Evolutionary conservation across 1,140 invertebrate genomes (phyloP).

Genomic region (Armadillidium nasatum): DNA sequence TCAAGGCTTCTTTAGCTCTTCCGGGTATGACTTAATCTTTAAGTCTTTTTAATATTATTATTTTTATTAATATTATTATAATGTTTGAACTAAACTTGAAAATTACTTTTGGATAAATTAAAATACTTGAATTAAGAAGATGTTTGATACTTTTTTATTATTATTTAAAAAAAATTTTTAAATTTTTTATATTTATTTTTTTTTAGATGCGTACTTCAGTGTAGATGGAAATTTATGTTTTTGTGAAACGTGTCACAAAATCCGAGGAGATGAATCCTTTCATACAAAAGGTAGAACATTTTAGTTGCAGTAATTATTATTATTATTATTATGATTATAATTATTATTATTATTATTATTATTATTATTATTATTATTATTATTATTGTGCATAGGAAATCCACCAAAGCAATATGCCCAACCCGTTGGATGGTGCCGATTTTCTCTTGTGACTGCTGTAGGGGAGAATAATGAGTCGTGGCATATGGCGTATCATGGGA

Average conservation of each 20-base stretch:
- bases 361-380: too few relatives aligned
- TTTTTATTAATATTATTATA: too few relatives aligned
- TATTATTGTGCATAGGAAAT: slow-evolving; percentile 29
- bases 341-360: too few relatives aligned
- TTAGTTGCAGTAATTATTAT: slow-evolving; percentile 13
- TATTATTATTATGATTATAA: too few relatives aligned
- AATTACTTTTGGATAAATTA: too few relatives aligned
- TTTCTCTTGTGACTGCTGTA: slow-evolving; percentile 53
- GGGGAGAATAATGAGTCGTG: slow-evolving; percentile 64
- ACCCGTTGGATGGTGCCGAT: slow-evolving; percentile 62
- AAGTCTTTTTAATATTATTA: too few relatives aligned
- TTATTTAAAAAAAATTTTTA: slow-evolving; percentile 3
- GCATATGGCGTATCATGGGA: slow-evolving; percentile 74
- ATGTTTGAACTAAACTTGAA: too few relatives aligned
- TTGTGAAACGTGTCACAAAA: slow-evolving; percentile 55
- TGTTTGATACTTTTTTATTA: slow-evolving; percentile 28
- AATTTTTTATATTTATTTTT: slow-evolving; percentile 45
- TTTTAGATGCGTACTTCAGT: too few relatives aligned
- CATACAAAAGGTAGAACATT: slow-evolving; percentile 61
- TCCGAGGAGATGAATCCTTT: slow-evolving; percentile 55
- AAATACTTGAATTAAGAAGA: too few relatives aligned
- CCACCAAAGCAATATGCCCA: slow-evolving; percentile 37
- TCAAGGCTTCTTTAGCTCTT: too few relatives aligned
- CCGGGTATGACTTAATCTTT: too few relatives aligned
- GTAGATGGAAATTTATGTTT: slow-evolving; percentile 50